A percentile compares a stretch with the other conserved stretches of the same genome.
phyloP scores from a whole-genome alignment of 2,797 vertebrate genomes.

The Eospalax fontanierii region DNA sequence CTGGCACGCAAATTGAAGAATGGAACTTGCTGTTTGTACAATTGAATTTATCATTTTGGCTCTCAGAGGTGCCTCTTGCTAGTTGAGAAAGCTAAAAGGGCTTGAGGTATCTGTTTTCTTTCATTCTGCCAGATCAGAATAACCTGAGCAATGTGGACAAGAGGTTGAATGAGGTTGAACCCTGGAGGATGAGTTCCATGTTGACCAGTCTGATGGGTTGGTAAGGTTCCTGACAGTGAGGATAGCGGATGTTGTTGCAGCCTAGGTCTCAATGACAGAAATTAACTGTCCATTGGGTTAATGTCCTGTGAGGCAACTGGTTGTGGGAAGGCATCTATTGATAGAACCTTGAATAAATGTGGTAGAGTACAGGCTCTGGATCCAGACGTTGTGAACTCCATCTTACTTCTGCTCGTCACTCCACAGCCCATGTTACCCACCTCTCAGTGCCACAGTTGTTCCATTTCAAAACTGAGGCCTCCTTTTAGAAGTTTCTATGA shows the following conservation, averaged over 20 bases:
- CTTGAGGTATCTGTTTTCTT: neutral
- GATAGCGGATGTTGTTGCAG: rapidly evolving
- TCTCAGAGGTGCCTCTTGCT: neutral
- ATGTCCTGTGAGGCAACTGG: neutral
- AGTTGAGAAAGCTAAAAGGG: neutral
- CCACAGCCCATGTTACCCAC: rapidly evolving
- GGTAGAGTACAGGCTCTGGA: neutral
- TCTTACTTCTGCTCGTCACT: neutral
- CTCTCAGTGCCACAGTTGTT: neutral
- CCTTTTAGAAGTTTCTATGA: neutral
- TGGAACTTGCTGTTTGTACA: conserved; percentile 27
- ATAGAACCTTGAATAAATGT: neutral
- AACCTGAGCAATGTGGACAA: neutral
- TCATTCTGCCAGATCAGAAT: neutral
- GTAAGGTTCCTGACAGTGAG: rapidly evolving
- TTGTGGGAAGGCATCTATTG: neutral
- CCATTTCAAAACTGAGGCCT: neutral
- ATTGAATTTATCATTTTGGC: neutral
- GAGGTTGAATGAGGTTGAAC: neutral
- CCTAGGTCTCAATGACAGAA: neutral
- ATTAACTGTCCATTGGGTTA: neutral
- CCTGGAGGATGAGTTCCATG: neutral
- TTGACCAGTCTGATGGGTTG: neutral
- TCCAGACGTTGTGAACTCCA: neutral
- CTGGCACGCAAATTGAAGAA: conserved; percentile 55